A percentile compares a stretch with the other conserved stretches of the same genome.
Conservation (phyloP, 2,113 vertebrate genomes). For the Campylomormyrus numenius region DNA sequence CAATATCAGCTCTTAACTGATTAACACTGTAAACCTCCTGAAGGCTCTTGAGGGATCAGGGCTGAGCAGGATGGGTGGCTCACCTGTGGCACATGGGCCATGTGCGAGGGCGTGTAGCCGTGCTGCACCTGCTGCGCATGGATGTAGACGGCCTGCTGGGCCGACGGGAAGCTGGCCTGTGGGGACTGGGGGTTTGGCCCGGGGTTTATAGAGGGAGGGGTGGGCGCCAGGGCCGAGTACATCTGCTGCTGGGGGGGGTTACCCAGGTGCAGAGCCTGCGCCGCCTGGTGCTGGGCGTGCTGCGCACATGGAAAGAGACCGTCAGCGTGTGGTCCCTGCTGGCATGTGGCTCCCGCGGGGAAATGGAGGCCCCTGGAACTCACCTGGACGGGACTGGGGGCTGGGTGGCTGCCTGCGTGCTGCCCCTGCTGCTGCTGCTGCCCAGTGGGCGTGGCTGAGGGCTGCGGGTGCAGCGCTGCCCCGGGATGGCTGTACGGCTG, state of each 20-base stretch:
- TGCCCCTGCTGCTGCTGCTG: slow-evolving; percentile 82
- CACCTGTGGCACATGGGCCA: slow-evolving; percentile 97
- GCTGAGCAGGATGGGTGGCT: slow-evolving; percentile 21
- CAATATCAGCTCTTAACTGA: not conserved
- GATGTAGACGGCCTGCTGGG: slow-evolving; percentile 92
- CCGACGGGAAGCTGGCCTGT: slow-evolving; percentile 85
- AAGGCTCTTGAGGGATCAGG: not conserved
- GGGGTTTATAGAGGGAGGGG: slow-evolving; percentile 91
- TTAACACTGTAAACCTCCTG: not conserved
- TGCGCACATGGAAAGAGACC: slow-evolving; percentile 37
- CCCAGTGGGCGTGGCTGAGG: slow-evolving; percentile 90
- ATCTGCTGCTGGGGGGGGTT: slow-evolving; percentile 89
- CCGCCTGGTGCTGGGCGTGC: slow-evolving; percentile 85
- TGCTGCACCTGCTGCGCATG: slow-evolving; percentile 95
- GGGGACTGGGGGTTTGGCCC: slow-evolving; percentile 94
- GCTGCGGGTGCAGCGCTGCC: slow-evolving; percentile 88
- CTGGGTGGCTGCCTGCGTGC: slow-evolving; percentile 86
- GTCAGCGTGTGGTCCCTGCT: not conserved
- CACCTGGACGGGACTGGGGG: slow-evolving; percentile 89
- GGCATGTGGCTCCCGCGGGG: not conserved
- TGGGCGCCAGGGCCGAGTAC: slow-evolving; percentile 86
- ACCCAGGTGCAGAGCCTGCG: slow-evolving; percentile 88
- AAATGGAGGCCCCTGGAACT: slow-evolving; percentile 7
- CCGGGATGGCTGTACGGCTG: slow-evolving; percentile 91
- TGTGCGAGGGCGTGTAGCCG: slow-evolving; percentile 88